phyloP scores from a whole-genome alignment of 2,113 vertebrate genomes.

The Aptenodytes patagonicus region DNA sequence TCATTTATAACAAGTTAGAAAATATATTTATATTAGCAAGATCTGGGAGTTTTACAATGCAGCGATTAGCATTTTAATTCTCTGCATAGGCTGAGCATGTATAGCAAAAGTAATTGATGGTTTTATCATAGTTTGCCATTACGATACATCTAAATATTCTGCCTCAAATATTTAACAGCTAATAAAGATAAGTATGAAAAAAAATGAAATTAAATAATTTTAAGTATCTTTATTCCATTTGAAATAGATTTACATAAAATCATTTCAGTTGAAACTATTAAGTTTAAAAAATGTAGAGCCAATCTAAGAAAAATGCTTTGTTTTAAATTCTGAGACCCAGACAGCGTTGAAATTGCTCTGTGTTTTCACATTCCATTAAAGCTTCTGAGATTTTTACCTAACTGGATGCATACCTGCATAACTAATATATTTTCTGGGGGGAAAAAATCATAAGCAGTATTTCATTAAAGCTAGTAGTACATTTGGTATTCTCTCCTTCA shows the following conservation, averaged over 20 bases:
- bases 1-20: not conserved
- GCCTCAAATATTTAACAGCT: not conserved
- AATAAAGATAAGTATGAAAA: not conserved
- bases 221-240: not conserved
- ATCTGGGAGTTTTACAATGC: not conserved
- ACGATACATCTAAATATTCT: not conserved
- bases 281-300: not conserved
- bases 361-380: not conserved
- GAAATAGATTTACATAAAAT: not conserved
- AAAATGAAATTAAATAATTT: not conserved
- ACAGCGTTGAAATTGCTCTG: not conserved
- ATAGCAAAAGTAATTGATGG: not conserved
- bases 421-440: not conserved
- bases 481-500: not conserved
- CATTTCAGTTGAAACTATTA: not conserved
- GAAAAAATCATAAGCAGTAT: not conserved
- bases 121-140: not conserved
- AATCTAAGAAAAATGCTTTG: not conserved
- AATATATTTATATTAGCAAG: not conserved
- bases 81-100: not conserved
- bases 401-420: not conserved
- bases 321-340: not conserved
- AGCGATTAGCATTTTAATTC: not conserved
- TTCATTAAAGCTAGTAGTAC: not conserved
- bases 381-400: not conserved